Evolutionary conservation across 1,140 invertebrate species (phyloP).

Genomic region (Asobara japonica): DNA sequence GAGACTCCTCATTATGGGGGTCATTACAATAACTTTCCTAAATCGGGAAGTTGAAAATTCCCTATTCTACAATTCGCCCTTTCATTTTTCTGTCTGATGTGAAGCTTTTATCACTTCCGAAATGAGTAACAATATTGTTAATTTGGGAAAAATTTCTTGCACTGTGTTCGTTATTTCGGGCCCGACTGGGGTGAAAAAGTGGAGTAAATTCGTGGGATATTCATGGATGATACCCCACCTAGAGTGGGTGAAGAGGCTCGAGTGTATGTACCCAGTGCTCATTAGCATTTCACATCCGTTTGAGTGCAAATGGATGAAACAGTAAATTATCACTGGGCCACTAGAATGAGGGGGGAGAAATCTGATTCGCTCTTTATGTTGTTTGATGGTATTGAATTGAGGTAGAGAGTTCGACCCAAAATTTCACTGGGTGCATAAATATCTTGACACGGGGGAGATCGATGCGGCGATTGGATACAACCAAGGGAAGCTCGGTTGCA

Average conservation of each 20-base stretch:
- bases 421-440: neutral
- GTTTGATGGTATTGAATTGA: neutral
- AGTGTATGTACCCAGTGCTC: neutral
- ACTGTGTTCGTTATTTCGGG: neutral
- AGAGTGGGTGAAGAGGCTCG: neutral
- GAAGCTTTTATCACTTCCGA: no score
- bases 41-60: no score
- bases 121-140: no score
- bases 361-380: neutral
- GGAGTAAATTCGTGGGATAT: neutral
- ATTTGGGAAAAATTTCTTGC: neutral
- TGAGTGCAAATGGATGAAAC: slow-evolving; percentile 8
- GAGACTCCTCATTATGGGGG: no score
- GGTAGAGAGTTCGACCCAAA: neutral
- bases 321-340: slow-evolving; percentile 6
- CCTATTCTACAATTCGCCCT: no score
- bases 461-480: neutral
- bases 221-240: neutral
- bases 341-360: neutral
- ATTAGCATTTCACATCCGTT: slow-evolving; percentile 1
- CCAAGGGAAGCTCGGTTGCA: neutral
- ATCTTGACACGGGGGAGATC: neutral
- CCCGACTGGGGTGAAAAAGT: neutral
- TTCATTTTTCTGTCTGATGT: no score
- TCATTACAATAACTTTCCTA: no score